Base-by-base conservation (phyloP, 30 jellyfish, hydroid and myxozoan genomes). In the Hydractinia symbiolongicarpus region DNA sequence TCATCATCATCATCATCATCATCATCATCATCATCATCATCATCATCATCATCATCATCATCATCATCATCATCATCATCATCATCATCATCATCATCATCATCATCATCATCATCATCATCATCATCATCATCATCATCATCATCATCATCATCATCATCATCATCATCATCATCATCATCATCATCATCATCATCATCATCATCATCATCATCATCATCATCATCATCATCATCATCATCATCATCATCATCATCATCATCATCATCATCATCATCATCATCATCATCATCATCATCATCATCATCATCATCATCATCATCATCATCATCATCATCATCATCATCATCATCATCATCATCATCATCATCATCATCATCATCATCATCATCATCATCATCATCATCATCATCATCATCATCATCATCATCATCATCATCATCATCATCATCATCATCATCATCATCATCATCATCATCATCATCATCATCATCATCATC, bases 141-240 rank as follows among this genome's bases (percentile, higher is more conserved):
- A 68, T 55, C 70, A 53, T 50, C 16, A 6, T 56, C 68, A 50
- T 76, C 13, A 30, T 9, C 67, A 10, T 82, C 58, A 14, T 19
- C n/a, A 30, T 19, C 81, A 53, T 60, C 19, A 51, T 56, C 85
- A n/a, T 58, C 50, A 7, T 55, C 61, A 6, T 66, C 58, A 19
- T 83, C 91, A 8, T 74, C 78, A 44, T 67, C n/a, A 9, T 85
- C 82, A 16, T 54, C 55, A 60, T 67, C 71, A 16, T 56, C 76
- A 11, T 44, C 66, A 58, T 83, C 91, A 17, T 83, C 91, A 8
- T 21, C 52, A 30, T 73, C 56, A 76, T 73, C 61, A 10, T 64
- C 89, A 55, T 83, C 91, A 7, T 82, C 83, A 4, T 82, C 73
- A 52, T 62, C 20, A 67, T 83, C 71, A 50, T 67, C 76, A 50